phyloP scores from a whole-genome alignment of 2,113 vertebrate species.

The Psettodes erumei region DNA sequence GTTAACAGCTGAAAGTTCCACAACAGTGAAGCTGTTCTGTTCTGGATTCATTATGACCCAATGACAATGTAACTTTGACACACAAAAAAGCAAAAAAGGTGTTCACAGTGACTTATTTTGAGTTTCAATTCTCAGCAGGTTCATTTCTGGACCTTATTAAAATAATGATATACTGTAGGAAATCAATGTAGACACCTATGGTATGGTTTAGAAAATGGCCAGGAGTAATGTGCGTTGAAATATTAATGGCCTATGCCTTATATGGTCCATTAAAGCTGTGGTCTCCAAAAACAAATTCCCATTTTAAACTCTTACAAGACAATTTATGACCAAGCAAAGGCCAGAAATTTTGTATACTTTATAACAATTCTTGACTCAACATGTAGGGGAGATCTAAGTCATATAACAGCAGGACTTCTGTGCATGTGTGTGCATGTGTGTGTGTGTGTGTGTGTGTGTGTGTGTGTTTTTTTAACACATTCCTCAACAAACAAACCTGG shows the following conservation, averaged over 20 bases:
- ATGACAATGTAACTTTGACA: background rate
- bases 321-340: conserved; percentile 5
- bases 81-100: background rate
- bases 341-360: background rate
- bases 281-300: background rate
- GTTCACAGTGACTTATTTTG: background rate
- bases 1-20: background rate
- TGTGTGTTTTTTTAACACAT: too few relatives aligned
- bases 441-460: too few relatives aligned
- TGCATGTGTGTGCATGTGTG: too few relatives aligned
- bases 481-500: conserved; percentile 71
- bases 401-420: too few relatives aligned
- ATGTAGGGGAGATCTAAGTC: too few relatives aligned
- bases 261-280: conserved; percentile 25
- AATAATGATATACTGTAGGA: conserved; percentile 6
- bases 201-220: conserved; percentile 3
- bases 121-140: conserved; percentile 11
- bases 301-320: background rate
- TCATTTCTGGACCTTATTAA: background rate
- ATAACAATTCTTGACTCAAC: background rate
- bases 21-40: background rate
- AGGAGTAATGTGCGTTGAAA: conserved; percentile 47
- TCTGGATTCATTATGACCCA: background rate
- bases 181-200: background rate
- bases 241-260: conserved; percentile 22